Evolutionary conservation across 2,797 vertebrate species (phyloP).

Genomic region (Ceyx erithaca): DNA sequence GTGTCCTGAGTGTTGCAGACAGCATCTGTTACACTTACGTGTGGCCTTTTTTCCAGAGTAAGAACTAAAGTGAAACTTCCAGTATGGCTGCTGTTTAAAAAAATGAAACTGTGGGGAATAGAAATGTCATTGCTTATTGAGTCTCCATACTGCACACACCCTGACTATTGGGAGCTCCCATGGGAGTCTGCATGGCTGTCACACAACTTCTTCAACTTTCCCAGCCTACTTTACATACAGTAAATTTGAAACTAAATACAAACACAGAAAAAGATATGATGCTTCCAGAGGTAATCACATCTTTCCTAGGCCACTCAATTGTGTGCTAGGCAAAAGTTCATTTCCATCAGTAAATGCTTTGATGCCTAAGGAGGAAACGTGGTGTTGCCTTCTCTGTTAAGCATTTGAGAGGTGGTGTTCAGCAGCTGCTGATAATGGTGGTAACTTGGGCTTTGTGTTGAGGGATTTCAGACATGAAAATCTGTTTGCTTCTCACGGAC

Average conservation of each 20-base stretch:
- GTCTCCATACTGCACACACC: background rate
- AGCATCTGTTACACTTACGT: background rate
- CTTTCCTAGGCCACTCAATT: background rate
- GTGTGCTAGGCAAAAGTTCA: background rate
- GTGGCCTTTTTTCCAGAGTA: background rate
- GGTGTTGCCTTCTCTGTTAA: background rate
- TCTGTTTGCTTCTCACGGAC: background rate
- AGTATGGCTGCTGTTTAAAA: background rate
- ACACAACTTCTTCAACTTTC: background rate
- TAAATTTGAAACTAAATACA: conserved; percentile 1
- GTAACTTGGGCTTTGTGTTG: background rate
- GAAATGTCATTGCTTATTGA: background rate
- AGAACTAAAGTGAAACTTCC: conserved; percentile 18
- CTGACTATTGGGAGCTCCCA: background rate
- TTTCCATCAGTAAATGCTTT: conserved; percentile 8
- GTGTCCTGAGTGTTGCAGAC: background rate
- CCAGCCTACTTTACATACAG: background rate
- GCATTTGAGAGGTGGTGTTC: background rate
- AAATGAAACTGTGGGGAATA: conserved; percentile 7
- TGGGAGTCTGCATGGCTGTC: background rate
- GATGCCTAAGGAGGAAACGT: background rate
- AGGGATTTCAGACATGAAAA: background rate
- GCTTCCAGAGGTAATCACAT: background rate
- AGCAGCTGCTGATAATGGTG: background rate
- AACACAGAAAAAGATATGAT: background rate